Evolutionary conservation across 2,797 vertebrate species (phyloP).

Genomic region (Sphenopsis melanotis): DNA sequence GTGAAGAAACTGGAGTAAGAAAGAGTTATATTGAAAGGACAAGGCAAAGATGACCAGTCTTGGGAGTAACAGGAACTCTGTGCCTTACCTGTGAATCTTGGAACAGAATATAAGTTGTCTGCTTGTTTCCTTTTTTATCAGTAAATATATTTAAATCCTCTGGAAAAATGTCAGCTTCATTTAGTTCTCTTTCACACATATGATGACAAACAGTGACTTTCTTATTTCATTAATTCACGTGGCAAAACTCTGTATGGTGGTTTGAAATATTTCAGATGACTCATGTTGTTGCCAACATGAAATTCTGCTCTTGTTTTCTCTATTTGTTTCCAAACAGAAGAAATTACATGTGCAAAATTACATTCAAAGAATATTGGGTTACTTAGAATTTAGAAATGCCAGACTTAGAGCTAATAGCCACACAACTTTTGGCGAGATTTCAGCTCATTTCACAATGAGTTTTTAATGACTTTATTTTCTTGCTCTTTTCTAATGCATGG

Average conservation of each 20-base stretch:
- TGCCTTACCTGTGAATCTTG: neutral
- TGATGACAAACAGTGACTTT: neutral
- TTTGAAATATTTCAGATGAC: neutral
- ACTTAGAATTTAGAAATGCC: neutral
- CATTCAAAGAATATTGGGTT: neutral
- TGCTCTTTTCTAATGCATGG: neutral
- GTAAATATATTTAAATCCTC: neutral
- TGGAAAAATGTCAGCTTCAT: neutral
- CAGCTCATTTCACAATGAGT: neutral
- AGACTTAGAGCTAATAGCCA: neutral
- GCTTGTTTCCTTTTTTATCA: neutral
- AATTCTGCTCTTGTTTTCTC: neutral
- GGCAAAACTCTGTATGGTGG: neutral
- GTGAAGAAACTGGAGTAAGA: neutral
- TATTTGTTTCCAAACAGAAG: neutral
- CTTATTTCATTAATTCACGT: neutral
- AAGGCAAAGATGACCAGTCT: neutral
- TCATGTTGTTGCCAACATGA: neutral
- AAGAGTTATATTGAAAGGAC: neutral
- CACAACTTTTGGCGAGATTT: neutral
- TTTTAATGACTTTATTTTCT: neutral
- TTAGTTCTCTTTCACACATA: neutral
- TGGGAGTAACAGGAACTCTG: neutral
- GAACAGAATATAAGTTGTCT: neutral
- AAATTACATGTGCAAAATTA: neutral